Evolutionary conservation across 1,140 invertebrate species (phyloP), one percentile per base, ranked within the genome.

Genomic region (Colletes latitarsis): DNA sequence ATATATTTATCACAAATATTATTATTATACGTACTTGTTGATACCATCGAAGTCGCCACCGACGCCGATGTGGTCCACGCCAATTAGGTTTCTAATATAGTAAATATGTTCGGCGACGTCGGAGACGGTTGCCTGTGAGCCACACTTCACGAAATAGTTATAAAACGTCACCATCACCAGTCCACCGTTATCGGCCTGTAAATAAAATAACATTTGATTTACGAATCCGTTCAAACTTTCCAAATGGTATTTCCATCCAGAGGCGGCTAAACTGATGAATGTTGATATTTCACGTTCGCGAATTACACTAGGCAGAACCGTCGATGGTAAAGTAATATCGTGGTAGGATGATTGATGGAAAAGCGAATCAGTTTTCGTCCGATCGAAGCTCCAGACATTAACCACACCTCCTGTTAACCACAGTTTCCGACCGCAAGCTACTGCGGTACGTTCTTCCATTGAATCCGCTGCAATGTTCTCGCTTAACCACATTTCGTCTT

Each of bases 141-240:
- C 94, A 92, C 97, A 98, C 90, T 96, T 97, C 82, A 98, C 95
- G 92, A 97, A 98, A 89, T 96, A 95, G 74, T 96, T 96, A 94
- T 96, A 98, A 94, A 98, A 98, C 83, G 97, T 97, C 67, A 98
- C 96, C 97, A 98, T 98, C 15, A 98, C 97, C 57, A 98, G 94
- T 52, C 97, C 97, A 67, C 96, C 95, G 90, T 98, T 98, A 85
- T 94, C 94, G 94, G 96, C 96, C 97, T 98, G 92, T 89, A 92
- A 82, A 6, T 12, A 52, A 49, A 71, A 19, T 39, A 4, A 39
- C 14, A 14, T 30, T 62, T 4, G 21, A 14, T 62, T 3, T 15
- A 4, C 15, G 30, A 30, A 55, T 15, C 6, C 53, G 14, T 41
- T 4, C 57, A 4, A 58, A 21, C 5, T 10, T 58, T 21, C 15